Evolutionary conservation across 1,140 invertebrate genomes (phyloP).

Genomic region (Xylocopa sonorina): DNA sequence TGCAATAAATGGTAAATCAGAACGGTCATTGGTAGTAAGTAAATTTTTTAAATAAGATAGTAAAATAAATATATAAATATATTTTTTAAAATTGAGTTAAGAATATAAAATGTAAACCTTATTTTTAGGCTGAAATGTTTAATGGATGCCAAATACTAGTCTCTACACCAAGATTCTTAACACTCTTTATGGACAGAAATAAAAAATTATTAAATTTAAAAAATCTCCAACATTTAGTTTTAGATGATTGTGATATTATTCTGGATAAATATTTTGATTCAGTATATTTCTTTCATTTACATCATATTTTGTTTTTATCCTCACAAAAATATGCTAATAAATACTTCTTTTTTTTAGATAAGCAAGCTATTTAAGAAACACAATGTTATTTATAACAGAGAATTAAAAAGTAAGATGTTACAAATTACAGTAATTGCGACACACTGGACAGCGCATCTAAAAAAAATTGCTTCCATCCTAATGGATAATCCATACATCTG

Average conservation of each 20-base stretch:
- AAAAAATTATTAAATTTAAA: slow-evolving; percentile 69
- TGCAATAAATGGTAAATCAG: slow-evolving; percentile 72
- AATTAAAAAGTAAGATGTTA: slow-evolving; percentile 58
- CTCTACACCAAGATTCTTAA: slow-evolving; percentile 75
- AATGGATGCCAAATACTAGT: slow-evolving; percentile 79
- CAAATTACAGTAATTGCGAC: slow-evolving; percentile 73
- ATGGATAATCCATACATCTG: slow-evolving; percentile 74
- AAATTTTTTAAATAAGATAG: neutral
- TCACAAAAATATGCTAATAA: neutral
- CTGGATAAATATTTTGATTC: slow-evolving; percentile 74
- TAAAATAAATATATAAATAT: neutral
- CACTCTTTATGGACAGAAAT: slow-evolving; percentile 66
- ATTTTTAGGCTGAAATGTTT: slow-evolving; percentile 70
- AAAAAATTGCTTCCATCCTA: slow-evolving; percentile 61
- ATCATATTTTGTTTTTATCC: slow-evolving; percentile 17
- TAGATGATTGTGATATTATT: slow-evolving; percentile 77
- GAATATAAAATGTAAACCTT: no score
- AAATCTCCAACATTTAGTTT: slow-evolving; percentile 70
- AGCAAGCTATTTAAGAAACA: slow-evolving; percentile 65
- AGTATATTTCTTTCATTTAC: slow-evolving; percentile 36
- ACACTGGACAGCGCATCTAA: slow-evolving; percentile 70
- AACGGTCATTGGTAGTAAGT: slow-evolving; percentile 70
- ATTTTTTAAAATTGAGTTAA: neutral
- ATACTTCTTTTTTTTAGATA: slow-evolving; percentile 55
- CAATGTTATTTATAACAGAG: slow-evolving; percentile 67